Base-by-base conservation (phyloP, 53 echinoderm and acorn worm species). In the Arbacia lixula region DNA sequence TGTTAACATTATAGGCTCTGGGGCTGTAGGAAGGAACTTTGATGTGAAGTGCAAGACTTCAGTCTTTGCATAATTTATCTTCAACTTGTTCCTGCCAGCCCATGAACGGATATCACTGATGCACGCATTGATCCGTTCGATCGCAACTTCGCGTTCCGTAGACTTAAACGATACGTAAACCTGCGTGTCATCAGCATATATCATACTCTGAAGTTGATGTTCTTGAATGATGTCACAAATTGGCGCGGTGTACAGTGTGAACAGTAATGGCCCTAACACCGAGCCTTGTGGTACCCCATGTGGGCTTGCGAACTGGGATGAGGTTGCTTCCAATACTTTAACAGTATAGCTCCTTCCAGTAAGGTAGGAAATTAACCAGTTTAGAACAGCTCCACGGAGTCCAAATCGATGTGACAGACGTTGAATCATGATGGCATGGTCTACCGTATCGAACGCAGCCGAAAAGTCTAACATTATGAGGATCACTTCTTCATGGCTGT, bases 21-120 rank as follows among this genome's bases (percentile, higher is more conserved):
- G 55, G 11, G 56, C 19, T 24, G 10, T 30, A 0, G 61, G 29
- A 21, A 86, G 46, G 65, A 86, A 86, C 29, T 74, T 86, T 6
- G 76, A 86, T 27, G 86, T 63, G 9, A 86, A 6, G 43, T 85
- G 72, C 27, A 85, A 2, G 11, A 74, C 49, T 75, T 86, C 86
- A 14, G 76, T 63, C 33, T 75, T 86, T 25, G 21, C 37, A 3
- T 75, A 63, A 49, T 83, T 83, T 3, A 83, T 62, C 19, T 35
- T 83, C 5, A 83, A 31, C 49, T 86, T 69, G 31, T 76, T 86
- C 25, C 32, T 60, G 16, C 28, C 41, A 4, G 71, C 34, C 86
- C 76, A 75, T 6, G 55, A 75, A 16, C 53, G 17, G 36, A 75
- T 75, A 54, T 75, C 75, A 33, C 19, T 28, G 11, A 73, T 53